Percentiles rank a stretch among this genome's conserved stretches.
These are phyloP conservation scores for Oopsacas minuta DNA, from an alignment of 37 sponge, comb jelly and placozoan species.

Conservation along the genomic window DNA sequence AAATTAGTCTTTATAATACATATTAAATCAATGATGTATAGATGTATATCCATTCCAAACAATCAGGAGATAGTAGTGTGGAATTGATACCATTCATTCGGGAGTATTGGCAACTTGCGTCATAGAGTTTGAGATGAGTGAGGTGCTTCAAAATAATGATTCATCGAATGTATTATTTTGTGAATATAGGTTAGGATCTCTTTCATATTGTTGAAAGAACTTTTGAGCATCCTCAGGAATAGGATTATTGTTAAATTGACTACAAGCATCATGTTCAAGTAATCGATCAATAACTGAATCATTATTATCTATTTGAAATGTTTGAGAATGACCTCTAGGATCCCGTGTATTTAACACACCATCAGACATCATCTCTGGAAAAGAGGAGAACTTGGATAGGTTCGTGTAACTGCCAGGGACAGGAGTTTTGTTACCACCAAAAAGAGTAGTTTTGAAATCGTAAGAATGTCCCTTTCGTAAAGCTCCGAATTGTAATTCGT, in stretches of 20 bases:
- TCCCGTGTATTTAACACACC: background rate
- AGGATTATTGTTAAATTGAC: background rate
- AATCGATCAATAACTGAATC: background rate
- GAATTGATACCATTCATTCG: no score
- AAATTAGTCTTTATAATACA: slow-evolving; percentile 6
- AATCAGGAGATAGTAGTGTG: background rate
- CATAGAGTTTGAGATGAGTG: no score
- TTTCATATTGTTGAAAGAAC: background rate
- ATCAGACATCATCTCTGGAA: slow-evolving; percentile 1
- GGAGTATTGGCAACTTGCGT: no score
- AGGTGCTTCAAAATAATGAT: background rate
- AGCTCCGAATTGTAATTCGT: background rate
- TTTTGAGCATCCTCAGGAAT: background rate
- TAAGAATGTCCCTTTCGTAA: background rate
- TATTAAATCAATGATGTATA: slow-evolving; percentile 3
- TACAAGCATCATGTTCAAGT: background rate
- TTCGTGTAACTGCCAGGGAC: background rate
- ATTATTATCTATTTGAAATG: background rate
- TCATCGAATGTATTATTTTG: background rate
- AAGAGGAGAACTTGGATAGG: slow-evolving; percentile 5
- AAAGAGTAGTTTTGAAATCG: background rate
- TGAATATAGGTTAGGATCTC: background rate
- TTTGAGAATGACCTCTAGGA: background rate
- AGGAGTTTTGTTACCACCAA: background rate
- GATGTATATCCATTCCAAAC: no score